Base-by-base conservation (phyloP, 1,140 invertebrate genomes). In the Pseudomyrmex gracilis region DNA sequence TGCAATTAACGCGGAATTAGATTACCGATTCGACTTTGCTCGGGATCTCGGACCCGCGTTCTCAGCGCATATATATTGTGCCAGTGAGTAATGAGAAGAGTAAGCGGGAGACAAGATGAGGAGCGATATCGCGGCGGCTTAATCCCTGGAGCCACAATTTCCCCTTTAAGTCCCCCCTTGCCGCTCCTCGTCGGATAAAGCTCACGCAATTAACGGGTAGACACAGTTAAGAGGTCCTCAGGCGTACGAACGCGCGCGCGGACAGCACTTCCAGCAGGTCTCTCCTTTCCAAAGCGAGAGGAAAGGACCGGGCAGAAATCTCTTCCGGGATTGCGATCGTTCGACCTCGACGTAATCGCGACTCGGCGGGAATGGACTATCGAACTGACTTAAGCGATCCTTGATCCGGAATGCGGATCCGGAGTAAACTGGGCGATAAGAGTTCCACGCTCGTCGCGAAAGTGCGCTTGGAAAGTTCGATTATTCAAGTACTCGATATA, bases 141-240 rank as follows among this genome's bases (percentile, higher is more conserved):
- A 87, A 87, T 87, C 86, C 85, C 55, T 57, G 24, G 66, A 58
- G 73, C 86, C 85, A 87, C 86, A 87, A 87, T 87, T 87, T 84
- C 86, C 73, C 68, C 22, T 85, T 85, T 87, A 88, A 88, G 53
- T 82, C 61, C 47, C 73, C 58, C 24, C 49, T 61, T 24, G 47
- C 49, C 63, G 73, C 74, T 66, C n/a, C 22, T 87, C 85, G 70
- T 85, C 58, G 70, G 87, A 85, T 85, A 85, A 85, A 87, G 82
- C 87, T 88, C 70, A 84, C 70, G 74, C 76, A 82, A 87, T 88
- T 88, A 88, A 85, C 82, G 66, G 57, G 73, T 34, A 78, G 63
- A 70, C 67, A 68, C 64, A 22, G 82, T 74, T 83, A 85, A 85
- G 58, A 67, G 84, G 22, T 64, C 45, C 70, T 86, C 64, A 10